Evolutionary conservation across 2,888 invertebrate genomes (phyloP), one percentile per base, ranked within the genome.

Genomic region (Protonemura montana): DNA sequence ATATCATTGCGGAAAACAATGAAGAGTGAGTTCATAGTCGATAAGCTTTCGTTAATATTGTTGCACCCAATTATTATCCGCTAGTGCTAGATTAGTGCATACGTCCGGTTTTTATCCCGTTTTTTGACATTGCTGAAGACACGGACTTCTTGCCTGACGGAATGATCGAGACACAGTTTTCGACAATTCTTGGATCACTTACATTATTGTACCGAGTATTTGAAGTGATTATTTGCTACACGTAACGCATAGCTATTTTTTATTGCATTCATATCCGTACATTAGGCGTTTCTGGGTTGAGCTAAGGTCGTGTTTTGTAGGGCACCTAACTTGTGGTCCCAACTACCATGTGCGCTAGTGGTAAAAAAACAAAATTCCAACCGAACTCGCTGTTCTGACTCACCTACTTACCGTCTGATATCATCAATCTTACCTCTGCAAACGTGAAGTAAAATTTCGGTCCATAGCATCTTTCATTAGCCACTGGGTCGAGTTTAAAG

Each of bases 1-100:
- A 90, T 86, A 90, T 91, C 87, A 90, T 91, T 86, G 90, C 90
- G 2, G 90, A 90, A 89, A 90, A 89, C 87, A 89, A 90, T n/a
- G 91, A 91, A 89, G 90, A 91, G 92, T 91, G 88, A 91, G 92
- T 91, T 30, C 83, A 59, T 87, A 16, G n/a, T 10, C 25, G 28
- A 29, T 78, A 41, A 59, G 59, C 1, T 59, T 59, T 59, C 25
- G 7, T 77, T 88, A 87, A 30, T 81, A 81, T 82, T 88, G 35
- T 85, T 41, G 76, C 59, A 59, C 59, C 59, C 7, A 1, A 3
- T 3, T 16, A 59, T 59, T 7, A 59, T 59, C 59, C 59, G 59
- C 21, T 59, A 35, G 59, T 21, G 59, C 59, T 59, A 59, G 59
- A 21, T 59, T 59, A 59, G 59, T 21, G 59, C 59, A 7, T 13